A percentile compares a stretch with the other conserved stretches of the same genome.
Conservation (phyloP, 2,888 invertebrate genomes). For the Crepidodera aurea region DNA sequence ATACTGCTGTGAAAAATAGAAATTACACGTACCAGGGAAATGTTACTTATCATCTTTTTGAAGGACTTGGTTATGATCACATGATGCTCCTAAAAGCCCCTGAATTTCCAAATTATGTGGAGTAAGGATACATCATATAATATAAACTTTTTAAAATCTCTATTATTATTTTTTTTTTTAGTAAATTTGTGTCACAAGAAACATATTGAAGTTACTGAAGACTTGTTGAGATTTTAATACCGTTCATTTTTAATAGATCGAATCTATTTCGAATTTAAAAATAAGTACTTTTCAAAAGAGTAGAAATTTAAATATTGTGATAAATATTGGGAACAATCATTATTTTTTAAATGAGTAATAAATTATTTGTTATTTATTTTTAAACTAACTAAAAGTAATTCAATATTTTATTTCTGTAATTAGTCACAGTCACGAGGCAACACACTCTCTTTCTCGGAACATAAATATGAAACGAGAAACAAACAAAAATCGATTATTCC, state of each 20-base stretch:
- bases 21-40: conserved; percentile 65
- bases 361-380: neutral
- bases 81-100: conserved; percentile 83
- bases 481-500: too few species aligned
- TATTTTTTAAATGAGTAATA: neutral
- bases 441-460: too few species aligned
- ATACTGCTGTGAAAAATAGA: conserved; percentile 68
- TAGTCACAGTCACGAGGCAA: too few species aligned
- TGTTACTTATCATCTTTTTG: conserved; percentile 77
- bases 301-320: neutral
- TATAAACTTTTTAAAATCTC: neutral
- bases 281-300: too few species aligned
- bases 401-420: too few species aligned
- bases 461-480: too few species aligned
- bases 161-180: conserved; percentile 60
- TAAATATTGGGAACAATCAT: conserved; percentile 4
- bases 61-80: conserved; percentile 76
- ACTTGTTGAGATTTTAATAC: too few species aligned
- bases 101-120: conserved; percentile 73
- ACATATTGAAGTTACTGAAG: neutral
- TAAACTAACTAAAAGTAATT: too few species aligned
- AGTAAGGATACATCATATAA: conserved; percentile 60
- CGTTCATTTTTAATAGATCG: too few species aligned
- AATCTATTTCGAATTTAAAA: too few species aligned
- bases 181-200: conserved; percentile 44